Evolutionary conservation across 2,888 invertebrate genomes (phyloP).

Genomic region (Drosophila greeni): DNA sequence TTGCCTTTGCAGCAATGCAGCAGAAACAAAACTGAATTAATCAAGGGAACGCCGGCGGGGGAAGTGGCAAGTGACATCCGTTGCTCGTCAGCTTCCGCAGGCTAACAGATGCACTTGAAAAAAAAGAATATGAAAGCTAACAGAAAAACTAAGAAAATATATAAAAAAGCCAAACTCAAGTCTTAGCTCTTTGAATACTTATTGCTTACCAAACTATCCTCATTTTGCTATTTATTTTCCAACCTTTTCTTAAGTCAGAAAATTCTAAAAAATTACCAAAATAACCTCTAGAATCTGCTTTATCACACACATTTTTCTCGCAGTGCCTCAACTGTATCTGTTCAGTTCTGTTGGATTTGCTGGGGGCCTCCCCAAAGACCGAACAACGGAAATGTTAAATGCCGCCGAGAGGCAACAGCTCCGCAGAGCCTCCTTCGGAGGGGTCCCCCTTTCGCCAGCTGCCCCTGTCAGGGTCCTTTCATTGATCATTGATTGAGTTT

Average conservation of each 20-base stretch:
- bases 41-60: conserved; percentile 34
- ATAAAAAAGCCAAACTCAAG: neutral
- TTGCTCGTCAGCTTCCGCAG: conserved; percentile 61
- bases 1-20: conserved; percentile 32
- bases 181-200: too few species aligned
- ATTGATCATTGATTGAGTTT: conserved; percentile 74
- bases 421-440: conserved; percentile 12
- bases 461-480: conserved; percentile 44
- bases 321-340: conserved; percentile 16
- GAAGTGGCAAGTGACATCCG: conserved; percentile 63
- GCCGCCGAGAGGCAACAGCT: conserved; percentile 50
- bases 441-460: neutral
- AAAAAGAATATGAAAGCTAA: neutral
- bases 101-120: conserved; percentile 26
- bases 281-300: neutral
- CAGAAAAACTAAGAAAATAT: neutral
- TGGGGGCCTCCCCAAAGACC: conserved; percentile 39
- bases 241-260: accelerated
- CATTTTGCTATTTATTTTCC: neutral
- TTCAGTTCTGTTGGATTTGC: conserved; percentile 18
- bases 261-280: neutral
- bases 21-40: conserved; percentile 59
- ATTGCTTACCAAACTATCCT: too few species aligned
- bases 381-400: conserved; percentile 73
- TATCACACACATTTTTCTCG: neutral